Conservation (phyloP, 2,797 vertebrate genomes). For the Gallinago stenura region DNA sequence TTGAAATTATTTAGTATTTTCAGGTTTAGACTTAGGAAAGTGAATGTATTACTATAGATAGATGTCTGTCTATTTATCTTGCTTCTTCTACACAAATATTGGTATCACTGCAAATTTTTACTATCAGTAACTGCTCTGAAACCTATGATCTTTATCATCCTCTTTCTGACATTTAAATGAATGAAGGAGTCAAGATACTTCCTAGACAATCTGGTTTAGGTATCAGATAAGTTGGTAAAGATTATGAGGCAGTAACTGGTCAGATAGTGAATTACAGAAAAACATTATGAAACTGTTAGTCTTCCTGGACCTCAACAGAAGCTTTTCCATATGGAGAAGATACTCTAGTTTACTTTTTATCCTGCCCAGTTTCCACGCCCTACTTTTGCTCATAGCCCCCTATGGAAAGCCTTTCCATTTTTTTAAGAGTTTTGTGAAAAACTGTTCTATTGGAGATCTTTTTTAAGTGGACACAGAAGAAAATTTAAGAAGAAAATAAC, state of each 20-base stretch:
- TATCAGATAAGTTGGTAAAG: not conserved
- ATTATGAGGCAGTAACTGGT: not conserved
- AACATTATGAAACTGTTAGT: not conserved
- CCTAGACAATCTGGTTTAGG: not conserved
- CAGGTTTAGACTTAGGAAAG: not conserved
- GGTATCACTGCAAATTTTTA: not conserved
- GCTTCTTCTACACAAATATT: not conserved
- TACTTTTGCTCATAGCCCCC: not conserved
- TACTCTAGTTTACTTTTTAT: not conserved
- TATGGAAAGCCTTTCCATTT: not conserved
- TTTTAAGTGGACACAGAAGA: not conserved
- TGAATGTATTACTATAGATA: not conserved
- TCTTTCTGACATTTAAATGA: conserved; percentile 4
- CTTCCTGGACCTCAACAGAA: not conserved
- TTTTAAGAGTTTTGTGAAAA: not conserved
- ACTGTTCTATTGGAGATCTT: not conserved
- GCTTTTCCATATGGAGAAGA: not conserved
- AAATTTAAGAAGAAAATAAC: not conserved
- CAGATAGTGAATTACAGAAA: not conserved
- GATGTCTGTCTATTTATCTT: not conserved
- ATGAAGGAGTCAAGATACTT: not conserved
- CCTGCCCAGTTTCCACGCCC: not conserved
- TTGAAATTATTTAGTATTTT: not conserved
- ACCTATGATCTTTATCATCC: not conserved
- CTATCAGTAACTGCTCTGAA: not conserved